Evolutionary conservation across 2,797 vertebrate genomes (phyloP).

Genomic region (Pterois miles): DNA sequence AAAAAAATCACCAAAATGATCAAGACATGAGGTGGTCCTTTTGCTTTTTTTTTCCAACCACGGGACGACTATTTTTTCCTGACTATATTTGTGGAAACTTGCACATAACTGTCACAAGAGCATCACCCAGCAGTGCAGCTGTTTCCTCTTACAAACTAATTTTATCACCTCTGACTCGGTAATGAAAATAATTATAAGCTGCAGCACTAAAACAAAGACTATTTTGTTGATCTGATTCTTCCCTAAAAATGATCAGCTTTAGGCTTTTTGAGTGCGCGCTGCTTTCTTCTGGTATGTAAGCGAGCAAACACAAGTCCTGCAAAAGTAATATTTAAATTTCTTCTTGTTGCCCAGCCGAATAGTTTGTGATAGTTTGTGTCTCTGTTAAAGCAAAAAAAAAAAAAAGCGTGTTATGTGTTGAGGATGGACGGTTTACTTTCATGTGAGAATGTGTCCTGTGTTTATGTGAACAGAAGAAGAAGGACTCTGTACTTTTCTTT

Average conservation of each 20-base stretch:
- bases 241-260: background rate
- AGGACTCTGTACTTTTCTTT: background rate
- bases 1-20: background rate
- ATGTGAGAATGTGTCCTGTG: background rate
- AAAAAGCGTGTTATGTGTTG: background rate
- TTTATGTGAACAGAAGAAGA: constrained; percentile 9
- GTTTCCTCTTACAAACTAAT: background rate
- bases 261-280: background rate
- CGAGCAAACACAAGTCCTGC: background rate
- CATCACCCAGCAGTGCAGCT: background rate
- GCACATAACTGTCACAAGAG: background rate
- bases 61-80: background rate
- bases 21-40: background rate
- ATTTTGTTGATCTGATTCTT: background rate
- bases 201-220: background rate
- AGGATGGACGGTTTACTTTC: background rate
- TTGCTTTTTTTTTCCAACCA: background rate
- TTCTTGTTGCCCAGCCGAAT: background rate
- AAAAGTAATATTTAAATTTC: background rate
- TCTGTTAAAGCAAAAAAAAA: background rate
- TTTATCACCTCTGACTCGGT: background rate
- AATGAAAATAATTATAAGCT: background rate
- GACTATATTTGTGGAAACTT: background rate
- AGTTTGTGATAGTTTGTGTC: background rate
- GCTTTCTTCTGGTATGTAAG: background rate